Evolutionary conservation across 2,888 invertebrate species (phyloP), one percentile per base, ranked within the genome.

Genomic region (Andrena haemorrhoa): DNA sequence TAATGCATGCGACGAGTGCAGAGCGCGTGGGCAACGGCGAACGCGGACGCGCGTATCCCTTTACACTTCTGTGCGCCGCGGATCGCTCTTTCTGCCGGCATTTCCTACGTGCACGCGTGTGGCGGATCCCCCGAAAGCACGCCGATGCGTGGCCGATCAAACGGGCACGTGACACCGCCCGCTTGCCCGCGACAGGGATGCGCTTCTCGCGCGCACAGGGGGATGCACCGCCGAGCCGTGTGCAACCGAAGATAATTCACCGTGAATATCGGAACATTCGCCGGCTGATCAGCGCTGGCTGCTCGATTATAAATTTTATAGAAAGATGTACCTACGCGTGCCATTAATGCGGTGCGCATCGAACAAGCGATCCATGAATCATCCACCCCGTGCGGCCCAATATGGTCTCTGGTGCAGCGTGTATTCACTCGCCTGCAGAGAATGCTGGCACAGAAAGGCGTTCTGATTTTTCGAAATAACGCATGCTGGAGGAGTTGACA

Each of bases 1-100:
- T 86, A 86, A 86, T 87, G 83, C 78, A 72, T 76, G 60, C 71
- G 85, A 84, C 79, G 80, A 88, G 76, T 60, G 75, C 73, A 80
- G 80, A 71, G 80, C 69, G 78, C 75, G 51, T 58, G 49, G 64
- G 66, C 68, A 85, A 81, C 75, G 65, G 64, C 29, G 58, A 58
- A 66, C 75, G 73, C 61, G 82, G 58, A 60, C 73, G 76, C 76
- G 71, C 79, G 80, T 56, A 71, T 31, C 41, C 58, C 29, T 51
- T 49, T 68, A 29, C 58, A 12, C 26, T 66, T 68, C 31, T 41
- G 29, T 56, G 60, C 75, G 63, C 66, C 16, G n/a, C n/a, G 2
- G 10, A 2, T 26, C 47, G 16, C 31, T 31, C 10, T 61, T 1
- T 41, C 2, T 2, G n/a, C 23, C 20, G 61, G 26, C 49, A 7